phyloP scores from a whole-genome alignment of 2,888 invertebrate species.

The Melanophora roralis region DNA sequence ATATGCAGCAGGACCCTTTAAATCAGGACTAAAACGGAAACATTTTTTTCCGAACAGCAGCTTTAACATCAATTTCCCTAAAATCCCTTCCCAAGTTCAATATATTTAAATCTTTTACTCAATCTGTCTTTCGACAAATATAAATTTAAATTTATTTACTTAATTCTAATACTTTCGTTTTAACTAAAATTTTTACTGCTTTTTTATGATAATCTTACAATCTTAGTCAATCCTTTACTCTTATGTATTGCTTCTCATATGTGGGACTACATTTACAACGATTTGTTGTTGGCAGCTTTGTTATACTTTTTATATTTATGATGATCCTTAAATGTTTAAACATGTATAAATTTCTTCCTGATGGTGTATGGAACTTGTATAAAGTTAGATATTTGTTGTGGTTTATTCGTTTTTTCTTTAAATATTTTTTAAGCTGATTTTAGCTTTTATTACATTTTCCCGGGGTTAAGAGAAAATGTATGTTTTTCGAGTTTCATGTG shows the following conservation, averaged over 20 bases:
- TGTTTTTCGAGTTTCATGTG: not conserved
- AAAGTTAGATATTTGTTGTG: not conserved
- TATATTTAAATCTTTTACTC: no score
- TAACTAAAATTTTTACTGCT: not conserved
- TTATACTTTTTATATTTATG: conserved; percentile 35
- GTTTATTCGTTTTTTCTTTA: not conserved
- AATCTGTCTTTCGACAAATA: no score
- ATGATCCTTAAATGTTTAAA: conserved; percentile 28
- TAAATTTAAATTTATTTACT: not conserved
- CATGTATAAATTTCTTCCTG: not conserved
- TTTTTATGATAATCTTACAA: conserved; percentile 21
- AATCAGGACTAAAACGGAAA: no score
- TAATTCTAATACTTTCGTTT: not conserved
- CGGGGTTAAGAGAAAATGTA: conserved; percentile 41
- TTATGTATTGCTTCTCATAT: not conserved
- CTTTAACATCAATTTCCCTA: no score
- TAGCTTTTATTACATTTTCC: conserved; percentile 10
- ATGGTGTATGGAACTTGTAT: no score
- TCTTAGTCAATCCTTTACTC: conserved; percentile 5
- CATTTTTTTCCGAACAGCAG: no score
- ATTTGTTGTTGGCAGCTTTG: conserved; percentile 1
- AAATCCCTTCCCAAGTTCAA: no score
- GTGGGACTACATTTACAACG: not conserved
- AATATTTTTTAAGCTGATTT: conserved; percentile 33
- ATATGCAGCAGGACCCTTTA: no score